Percentiles rank a stretch among this genome's conserved stretches.
phyloP scores from a whole-genome alignment of 2,113 vertebrate genomes.

The Syngnathoides biaculeatus region DNA sequence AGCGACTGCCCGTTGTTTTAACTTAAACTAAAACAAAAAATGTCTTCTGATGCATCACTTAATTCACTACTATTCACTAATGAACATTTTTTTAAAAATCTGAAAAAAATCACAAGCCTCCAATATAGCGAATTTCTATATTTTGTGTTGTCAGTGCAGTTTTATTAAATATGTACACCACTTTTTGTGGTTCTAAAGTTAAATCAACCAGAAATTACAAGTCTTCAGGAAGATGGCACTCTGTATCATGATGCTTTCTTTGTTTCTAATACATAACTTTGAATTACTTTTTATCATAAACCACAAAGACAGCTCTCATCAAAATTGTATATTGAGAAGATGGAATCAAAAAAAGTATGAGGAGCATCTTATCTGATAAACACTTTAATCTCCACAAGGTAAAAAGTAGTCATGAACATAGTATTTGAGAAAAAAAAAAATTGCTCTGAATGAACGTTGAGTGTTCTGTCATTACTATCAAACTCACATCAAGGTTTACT shows the following conservation, averaged over 20 bases:
- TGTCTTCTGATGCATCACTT: no score
- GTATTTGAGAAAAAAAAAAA: background rate
- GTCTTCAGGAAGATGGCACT: conserved; percentile 16
- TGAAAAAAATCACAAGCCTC: background rate
- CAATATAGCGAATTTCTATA: background rate
- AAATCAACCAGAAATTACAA: background rate
- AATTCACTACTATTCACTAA: no score
- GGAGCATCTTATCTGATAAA: conserved; percentile 18
- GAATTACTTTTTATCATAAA: conserved; percentile 23
- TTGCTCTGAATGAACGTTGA: background rate
- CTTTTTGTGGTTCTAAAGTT: conserved; percentile 7
- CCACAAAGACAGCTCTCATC: conserved; percentile 39
- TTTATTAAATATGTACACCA: background rate
- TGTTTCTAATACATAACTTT: no score
- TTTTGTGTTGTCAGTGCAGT: background rate
- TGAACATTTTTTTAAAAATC: background rate
- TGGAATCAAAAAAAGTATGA: conserved; percentile 15
- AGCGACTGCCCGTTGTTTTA: no score
- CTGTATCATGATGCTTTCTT: conserved; percentile 17
- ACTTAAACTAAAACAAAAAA: no score
- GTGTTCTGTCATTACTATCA: background rate
- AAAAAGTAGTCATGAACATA: conserved; percentile 22
- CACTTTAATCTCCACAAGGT: conserved; percentile 28
- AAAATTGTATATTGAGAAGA: conserved; percentile 28
- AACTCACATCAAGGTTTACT: background rate